Base-by-base conservation (phyloP, 2,888 invertebrate species). In the Eristalis tenax region DNA sequence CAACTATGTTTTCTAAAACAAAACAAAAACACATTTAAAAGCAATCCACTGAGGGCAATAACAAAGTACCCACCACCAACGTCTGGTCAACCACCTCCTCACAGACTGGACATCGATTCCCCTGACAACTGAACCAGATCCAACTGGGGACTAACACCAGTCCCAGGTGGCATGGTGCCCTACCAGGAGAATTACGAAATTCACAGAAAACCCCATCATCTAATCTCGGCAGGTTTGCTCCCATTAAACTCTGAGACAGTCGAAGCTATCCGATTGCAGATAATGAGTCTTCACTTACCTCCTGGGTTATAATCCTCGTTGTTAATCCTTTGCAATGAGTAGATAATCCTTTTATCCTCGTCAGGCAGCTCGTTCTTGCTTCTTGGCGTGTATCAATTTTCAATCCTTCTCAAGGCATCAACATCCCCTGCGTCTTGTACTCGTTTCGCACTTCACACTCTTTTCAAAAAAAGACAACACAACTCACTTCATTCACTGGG, bases 231-330 rank as follows among this genome's bases (percentile, higher is more conserved):
- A 38, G 38, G 13, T 2, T 50, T 18, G 8, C 2, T 50, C 18
- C 18, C 50, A 50, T 50, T 50, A 15, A 40, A n/a, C 43, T n/a
- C 43, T 6, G n/a, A n/a, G 43, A 50, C n/a, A 18, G n/a, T 18
- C 43, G 18, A 18, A 18, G 18, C 50, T 50, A 50, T 50, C 50
- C 18, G 50, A 50, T 50, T 50, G 50, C 50, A 50, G 50, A 50
- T 50, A 50, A 50, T 50, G n/a, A 50, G 50, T 50, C 50, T 50
- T 50, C 50, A 78, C 64, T 64, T 38, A 78, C 78, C 78, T 57
- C 56, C 64, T 5, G 56, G 38, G 32, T 32, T 57, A 38, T 65
- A 78, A 71, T 78, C 78, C 70, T 78, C 56, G 28, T 15, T 23
- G 35, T 32, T 70, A 75, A 76, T 76, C 66, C 66, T 61, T 65